Conservation (phyloP, 2,888 invertebrate species). For the Parnassius smintheus region DNA sequence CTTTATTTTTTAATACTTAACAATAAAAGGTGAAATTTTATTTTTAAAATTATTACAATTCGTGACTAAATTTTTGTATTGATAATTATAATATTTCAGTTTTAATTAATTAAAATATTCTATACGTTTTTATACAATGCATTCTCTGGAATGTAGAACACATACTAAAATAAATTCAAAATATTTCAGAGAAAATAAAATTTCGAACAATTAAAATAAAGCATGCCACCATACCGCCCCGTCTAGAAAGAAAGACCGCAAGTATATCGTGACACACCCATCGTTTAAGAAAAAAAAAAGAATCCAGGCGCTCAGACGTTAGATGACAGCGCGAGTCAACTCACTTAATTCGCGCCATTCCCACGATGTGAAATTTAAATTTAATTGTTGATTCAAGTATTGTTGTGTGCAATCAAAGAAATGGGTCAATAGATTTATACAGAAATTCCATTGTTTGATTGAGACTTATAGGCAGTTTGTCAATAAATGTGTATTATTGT, state of each 20-base stretch:
- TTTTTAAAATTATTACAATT: no score
- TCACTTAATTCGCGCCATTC: constrained; percentile 69
- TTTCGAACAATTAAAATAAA: constrained; percentile 50
- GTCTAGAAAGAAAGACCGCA: constrained; percentile 24
- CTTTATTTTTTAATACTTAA: no score
- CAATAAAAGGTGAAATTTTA: no score
- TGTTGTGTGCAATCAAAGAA: constrained; percentile 72
- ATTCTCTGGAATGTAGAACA: no score
- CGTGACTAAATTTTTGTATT: no score
- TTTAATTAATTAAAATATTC: neutral
- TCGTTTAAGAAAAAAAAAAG: constrained; percentile 36
- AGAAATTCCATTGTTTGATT: constrained; percentile 70
- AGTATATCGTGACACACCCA: constrained; percentile 26
- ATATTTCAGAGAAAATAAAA: constrained; percentile 33
- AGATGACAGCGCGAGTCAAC: constrained; percentile 66
- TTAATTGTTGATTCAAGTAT: constrained; percentile 66
- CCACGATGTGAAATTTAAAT: constrained; percentile 74
- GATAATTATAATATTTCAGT: neutral
- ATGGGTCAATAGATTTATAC: constrained; percentile 74
- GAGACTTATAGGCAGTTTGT: constrained; percentile 77
- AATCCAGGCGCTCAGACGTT: constrained; percentile 56
- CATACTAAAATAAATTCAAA: neutral
- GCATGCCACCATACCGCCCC: constrained; percentile 51
- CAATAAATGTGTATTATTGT: constrained; percentile 62
- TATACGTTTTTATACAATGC: no score